Conservation (phyloP, 35 echinoderm and acorn worm species). For the Anneissia japonica region DNA sequence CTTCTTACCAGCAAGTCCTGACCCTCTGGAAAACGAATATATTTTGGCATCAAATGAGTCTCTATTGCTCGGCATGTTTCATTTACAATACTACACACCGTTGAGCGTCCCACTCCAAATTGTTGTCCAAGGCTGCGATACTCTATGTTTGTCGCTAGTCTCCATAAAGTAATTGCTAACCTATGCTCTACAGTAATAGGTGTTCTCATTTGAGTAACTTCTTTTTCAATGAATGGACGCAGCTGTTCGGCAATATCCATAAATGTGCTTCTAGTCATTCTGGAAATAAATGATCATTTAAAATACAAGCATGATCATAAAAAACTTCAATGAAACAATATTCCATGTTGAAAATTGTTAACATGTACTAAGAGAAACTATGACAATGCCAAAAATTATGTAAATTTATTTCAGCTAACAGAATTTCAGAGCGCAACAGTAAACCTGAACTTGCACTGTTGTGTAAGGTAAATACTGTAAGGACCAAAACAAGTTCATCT, state of each 20-base stretch:
- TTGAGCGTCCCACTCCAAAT: constrained; percentile 42
- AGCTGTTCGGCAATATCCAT: constrained; percentile 1
- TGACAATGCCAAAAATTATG: no score
- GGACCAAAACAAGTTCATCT: no score
- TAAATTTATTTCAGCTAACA: no score
- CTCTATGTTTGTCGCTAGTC: constrained; percentile 34
- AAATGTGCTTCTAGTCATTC: constrained; percentile 44
- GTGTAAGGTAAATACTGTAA: no score
- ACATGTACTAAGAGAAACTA: no score
- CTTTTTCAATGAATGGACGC: background rate
- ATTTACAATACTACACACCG: constrained; percentile 25
- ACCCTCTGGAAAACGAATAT: background rate
- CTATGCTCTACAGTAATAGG: constrained; percentile 36
- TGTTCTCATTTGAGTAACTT: constrained; percentile 27
- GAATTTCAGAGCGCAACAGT: no score
- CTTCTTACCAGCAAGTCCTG: background rate
- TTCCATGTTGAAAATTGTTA: no score
- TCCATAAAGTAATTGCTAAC: constrained; percentile 46
- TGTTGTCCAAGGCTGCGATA: constrained; percentile 15
- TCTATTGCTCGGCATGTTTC: constrained; percentile 24
- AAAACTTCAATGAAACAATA: no score
- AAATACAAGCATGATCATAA: no score
- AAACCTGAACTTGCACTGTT: no score
- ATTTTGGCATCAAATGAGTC: background rate
- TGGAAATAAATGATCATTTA: constrained; percentile 3